Evolutionary conservation across 2,888 invertebrate genomes (phyloP).

Genomic region (Watsonalla binaria): DNA sequence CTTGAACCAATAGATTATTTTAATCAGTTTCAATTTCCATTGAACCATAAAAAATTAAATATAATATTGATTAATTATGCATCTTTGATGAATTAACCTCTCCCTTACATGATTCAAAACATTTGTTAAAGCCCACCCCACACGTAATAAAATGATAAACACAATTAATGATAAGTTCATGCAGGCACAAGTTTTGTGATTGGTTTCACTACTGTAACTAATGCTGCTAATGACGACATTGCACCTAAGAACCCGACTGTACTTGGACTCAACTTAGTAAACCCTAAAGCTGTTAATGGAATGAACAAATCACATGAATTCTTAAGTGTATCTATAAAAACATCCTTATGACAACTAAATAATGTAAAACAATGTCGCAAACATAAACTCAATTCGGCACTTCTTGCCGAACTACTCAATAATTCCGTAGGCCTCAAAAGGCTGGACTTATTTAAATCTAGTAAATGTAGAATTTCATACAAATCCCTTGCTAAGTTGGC

Average conservation of each 20-base stretch:
- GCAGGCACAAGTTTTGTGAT: slow-evolving; percentile 85
- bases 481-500: slow-evolving; percentile 89
- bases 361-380: slow-evolving; percentile 48
- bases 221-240: slow-evolving; percentile 88
- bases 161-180: slow-evolving; percentile 18
- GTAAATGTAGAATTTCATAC: slow-evolving; percentile 86
- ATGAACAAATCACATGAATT: slow-evolving; percentile 93
- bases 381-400: slow-evolving; percentile 37
- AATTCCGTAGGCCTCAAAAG: slow-evolving; percentile 64
- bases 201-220: slow-evolving; percentile 88
- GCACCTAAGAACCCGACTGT: slow-evolving; percentile 88
- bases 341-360: slow-evolving; percentile 75
- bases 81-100: no score
- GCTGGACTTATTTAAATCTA: slow-evolving; percentile 69
- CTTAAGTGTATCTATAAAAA: slow-evolving; percentile 90
- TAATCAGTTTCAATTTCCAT: no score
- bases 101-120: no score
- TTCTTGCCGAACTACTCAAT: slow-evolving; percentile 41
- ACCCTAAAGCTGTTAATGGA: slow-evolving; percentile 89
- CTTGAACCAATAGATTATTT: no score
- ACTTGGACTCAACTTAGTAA: slow-evolving; percentile 87
- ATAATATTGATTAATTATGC: no score
- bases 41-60: no score
- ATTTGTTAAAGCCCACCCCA: neutral
- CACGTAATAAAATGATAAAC: neutral